A percentile compares a stretch with the other conserved stretches of the same genome.
These are phyloP conservation scores for Tylochromis polylepis DNA, from an alignment of 2,113 vertebrate species.

Conservation along the genomic window DNA sequence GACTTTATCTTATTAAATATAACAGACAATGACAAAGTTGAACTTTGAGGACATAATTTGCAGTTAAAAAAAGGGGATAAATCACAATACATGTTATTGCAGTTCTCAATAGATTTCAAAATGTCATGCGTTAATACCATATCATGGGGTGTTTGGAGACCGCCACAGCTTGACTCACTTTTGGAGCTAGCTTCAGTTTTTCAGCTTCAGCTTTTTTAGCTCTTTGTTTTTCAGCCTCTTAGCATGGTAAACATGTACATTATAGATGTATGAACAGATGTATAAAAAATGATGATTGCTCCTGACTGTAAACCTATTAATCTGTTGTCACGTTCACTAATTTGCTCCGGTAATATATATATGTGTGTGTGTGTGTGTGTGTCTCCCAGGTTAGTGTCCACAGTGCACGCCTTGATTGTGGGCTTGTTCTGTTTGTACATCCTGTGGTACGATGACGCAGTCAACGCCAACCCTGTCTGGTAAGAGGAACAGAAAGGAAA, in stretches of 20 bases:
- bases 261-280: background rate
- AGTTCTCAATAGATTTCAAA: background rate
- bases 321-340: background rate
- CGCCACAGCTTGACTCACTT: background rate
- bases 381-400: slow-evolving; percentile 70
- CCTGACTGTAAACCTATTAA: background rate
- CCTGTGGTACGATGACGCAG: slow-evolving; percentile 74
- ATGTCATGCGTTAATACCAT: background rate
- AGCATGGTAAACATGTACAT: background rate
- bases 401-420: slow-evolving; percentile 75
- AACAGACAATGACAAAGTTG: background rate
- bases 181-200: background rate
- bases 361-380: background rate
- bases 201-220: background rate
- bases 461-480: slow-evolving; percentile 79
- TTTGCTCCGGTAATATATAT: background rate
- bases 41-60: background rate
- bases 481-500: slow-evolving; percentile 57
- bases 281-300: background rate
- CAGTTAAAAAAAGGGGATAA: background rate
- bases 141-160: background rate
- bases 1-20: background rate
- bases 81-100: background rate
- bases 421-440: slow-evolving; percentile 79
- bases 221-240: background rate